Percentiles rank a stretch among this genome's conserved stretches.
phyloP scores from a whole-genome alignment of 2,113 vertebrate genomes.

The Psilopogon haemacephalus region DNA sequence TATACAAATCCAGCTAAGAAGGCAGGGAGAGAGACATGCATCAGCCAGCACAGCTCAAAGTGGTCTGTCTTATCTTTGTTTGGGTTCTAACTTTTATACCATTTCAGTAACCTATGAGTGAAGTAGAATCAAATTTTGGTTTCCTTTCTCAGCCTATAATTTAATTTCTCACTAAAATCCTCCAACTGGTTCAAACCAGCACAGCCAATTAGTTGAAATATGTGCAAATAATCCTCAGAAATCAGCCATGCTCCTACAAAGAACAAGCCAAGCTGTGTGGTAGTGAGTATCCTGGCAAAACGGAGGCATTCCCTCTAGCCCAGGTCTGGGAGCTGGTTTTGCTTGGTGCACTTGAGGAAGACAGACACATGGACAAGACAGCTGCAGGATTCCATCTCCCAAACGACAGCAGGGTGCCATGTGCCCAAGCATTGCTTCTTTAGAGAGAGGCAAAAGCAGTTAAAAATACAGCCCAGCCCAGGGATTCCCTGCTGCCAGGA shows the following conservation, averaged over 20 bases:
- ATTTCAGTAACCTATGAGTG: too few species aligned
- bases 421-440: neutral
- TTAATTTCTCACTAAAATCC: too few species aligned
- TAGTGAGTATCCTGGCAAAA: neutral
- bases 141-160: too few species aligned
- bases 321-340: neutral
- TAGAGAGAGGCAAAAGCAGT: neutral
- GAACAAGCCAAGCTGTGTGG: neutral
- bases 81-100: too few species aligned
- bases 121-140: too few species aligned
- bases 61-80: too few species aligned
- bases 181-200: too few species aligned
- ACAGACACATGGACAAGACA: fast-evolving
- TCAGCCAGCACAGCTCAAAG: too few species aligned
- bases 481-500: neutral
- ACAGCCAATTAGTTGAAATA: conserved; percentile 15
- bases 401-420: neutral
- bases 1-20: too few species aligned
- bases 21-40: too few species aligned
- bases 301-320: fast-evolving
- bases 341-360: fast-evolving
- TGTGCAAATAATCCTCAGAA: neutral
- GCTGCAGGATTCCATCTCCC: neutral
- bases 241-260: neutral
- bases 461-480: neutral